These are phyloP conservation scores for Trichonephila clavipes DNA, from an alignment of 1,140 invertebrate genomes.

Conservation along the genomic window DNA sequence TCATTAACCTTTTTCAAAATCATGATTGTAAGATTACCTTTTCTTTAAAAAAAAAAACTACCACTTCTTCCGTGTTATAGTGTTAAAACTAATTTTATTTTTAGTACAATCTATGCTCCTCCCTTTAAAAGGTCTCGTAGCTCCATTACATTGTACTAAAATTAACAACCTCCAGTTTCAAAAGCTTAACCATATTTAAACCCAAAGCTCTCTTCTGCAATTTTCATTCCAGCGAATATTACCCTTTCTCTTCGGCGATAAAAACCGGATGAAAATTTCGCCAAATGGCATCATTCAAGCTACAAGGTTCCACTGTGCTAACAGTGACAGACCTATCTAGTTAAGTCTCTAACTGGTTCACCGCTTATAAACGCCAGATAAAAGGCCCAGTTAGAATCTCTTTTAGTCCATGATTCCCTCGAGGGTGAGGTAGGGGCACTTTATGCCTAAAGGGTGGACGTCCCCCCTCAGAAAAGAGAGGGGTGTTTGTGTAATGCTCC, in stretches of 20 bases:
- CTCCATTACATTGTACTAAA: no score
- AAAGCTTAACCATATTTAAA: neutral
- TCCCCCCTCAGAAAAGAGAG: neutral
- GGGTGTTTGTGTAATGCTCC: slow-evolving; percentile 28
- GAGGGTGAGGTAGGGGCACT: neutral
- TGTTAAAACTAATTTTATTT: no score
- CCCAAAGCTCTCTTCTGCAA: neutral
- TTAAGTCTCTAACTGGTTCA: slow-evolving; percentile 47
- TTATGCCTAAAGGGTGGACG: neutral
- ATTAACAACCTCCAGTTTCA: neutral
- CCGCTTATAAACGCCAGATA: slow-evolving; percentile 45
- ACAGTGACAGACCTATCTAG: slow-evolving; percentile 38
- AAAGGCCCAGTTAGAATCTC: slow-evolving; percentile 40
- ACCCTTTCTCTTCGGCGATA: neutral
- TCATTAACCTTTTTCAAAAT: no score
- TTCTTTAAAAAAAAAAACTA: no score
- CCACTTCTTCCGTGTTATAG: no score
- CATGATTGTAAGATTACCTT: no score
- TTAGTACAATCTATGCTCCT: no score
- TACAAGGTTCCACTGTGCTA: slow-evolving; percentile 22
- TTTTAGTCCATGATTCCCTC: neutral
- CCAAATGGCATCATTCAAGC: neutral
- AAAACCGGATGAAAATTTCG: neutral
- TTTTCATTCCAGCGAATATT: neutral
- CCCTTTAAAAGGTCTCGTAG: no score